phyloP scores from a whole-genome alignment of 2,113 vertebrate genomes.

The Tor tambroides region DNA sequence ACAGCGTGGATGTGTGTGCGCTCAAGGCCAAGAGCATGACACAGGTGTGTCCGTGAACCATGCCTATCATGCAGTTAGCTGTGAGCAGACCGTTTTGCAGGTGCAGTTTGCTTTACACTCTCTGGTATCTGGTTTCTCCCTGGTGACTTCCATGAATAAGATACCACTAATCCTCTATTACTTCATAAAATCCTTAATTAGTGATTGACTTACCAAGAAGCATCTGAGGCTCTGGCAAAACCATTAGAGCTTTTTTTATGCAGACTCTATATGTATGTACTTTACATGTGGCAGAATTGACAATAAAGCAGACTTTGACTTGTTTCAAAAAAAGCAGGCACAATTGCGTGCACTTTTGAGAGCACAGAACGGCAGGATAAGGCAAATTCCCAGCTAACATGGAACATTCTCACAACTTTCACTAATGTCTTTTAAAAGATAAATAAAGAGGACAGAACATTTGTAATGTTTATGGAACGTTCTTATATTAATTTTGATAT shows the following conservation, averaged over 20 bases:
- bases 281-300: too few relatives aligned
- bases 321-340: background rate
- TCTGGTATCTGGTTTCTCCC: constrained; percentile 38
- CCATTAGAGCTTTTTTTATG: background rate
- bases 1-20: constrained; percentile 4
- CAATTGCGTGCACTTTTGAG: background rate
- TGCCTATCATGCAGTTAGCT: constrained; percentile 55
- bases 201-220: background rate
- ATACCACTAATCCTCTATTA: constrained; percentile 39
- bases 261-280: background rate
- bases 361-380: background rate
- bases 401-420: too few relatives aligned
- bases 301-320: too few relatives aligned
- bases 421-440: too few relatives aligned
- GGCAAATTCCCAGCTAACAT: background rate
- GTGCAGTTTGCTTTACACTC: constrained; percentile 39
- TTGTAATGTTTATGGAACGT: too few relatives aligned
- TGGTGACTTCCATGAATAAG: constrained; percentile 8
- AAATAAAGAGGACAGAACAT: too few relatives aligned
- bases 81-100: constrained; percentile 44
- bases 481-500: too few relatives aligned
- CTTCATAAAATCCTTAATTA: constrained; percentile 43
- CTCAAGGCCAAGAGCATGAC: constrained; percentile 62
- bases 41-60: constrained; percentile 70
- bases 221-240: background rate